phyloP scores from a whole-genome alignment of 2,113 vertebrate species.

The Greenwoodochromis staneri region DNA sequence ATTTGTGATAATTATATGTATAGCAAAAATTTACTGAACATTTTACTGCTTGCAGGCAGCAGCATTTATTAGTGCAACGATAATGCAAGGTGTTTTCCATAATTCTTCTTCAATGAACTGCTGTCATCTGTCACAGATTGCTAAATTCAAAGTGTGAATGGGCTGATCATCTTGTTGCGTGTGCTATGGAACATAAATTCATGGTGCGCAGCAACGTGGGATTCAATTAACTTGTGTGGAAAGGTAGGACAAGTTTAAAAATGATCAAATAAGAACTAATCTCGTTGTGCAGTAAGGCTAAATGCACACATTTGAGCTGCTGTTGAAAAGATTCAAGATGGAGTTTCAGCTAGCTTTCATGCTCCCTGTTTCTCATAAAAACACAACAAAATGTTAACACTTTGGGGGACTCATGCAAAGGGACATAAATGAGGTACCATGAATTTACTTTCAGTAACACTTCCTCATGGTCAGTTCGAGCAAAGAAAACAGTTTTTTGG shows the following conservation, averaged over 20 bases:
- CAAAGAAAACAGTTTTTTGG: neutral
- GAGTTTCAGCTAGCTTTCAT: neutral
- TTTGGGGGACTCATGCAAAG: neutral
- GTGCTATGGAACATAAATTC: neutral
- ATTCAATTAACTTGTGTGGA: neutral
- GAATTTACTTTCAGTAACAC: neutral
- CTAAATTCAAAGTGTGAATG: neutral
- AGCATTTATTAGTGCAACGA: neutral
- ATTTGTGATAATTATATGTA: neutral
- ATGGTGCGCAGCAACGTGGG: neutral
- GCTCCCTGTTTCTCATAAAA: neutral
- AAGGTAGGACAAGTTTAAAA: neutral
- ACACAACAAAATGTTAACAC: neutral
- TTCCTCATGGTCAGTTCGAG: neutral
- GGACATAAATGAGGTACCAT: neutral
- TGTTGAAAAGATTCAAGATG: neutral
- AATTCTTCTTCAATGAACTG: neutral
- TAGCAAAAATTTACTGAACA: neutral
- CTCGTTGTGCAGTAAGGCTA: neutral
- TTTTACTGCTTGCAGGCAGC: neutral
- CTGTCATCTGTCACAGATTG: neutral
- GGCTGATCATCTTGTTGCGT: neutral
- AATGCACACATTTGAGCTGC: neutral
- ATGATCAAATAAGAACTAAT: neutral
- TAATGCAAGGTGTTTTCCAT: neutral